Evolutionary conservation across 2,113 vertebrate species (phyloP).

Genomic region (Petaurus breviceps): DNA sequence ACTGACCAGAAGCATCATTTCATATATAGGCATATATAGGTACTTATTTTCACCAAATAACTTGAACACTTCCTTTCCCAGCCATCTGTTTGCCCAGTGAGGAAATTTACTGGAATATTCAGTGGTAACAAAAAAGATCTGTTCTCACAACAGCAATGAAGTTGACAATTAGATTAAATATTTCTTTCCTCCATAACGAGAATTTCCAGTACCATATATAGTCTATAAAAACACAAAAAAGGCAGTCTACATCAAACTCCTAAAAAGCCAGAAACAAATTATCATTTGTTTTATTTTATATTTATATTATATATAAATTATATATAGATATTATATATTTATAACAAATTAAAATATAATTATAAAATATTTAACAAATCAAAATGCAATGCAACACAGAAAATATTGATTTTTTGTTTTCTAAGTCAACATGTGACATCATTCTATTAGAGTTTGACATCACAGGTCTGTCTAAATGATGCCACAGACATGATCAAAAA

Average conservation of each 20-base stretch:
- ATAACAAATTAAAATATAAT: neutral
- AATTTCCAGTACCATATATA: neutral
- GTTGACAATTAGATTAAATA: neutral
- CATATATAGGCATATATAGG: neutral
- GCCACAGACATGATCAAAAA: neutral
- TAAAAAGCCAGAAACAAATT: neutral
- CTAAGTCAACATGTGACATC: neutral
- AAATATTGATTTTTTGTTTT: neutral
- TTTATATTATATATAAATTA: too few species aligned
- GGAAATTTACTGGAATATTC: neutral
- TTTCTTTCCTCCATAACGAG: neutral
- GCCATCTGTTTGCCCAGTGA: neutral
- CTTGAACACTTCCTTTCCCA: neutral
- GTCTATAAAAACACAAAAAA: neutral
- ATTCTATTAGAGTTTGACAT: neutral
- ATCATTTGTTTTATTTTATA: too few species aligned
- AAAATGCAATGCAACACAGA: neutral
- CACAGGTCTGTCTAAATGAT: neutral
- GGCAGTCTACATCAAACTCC: neutral
- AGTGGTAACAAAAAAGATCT: conserved; percentile 10
- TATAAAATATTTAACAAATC: neutral
- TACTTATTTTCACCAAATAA: conserved; percentile 11
- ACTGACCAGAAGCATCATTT: neutral
- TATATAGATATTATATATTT: too few species aligned
- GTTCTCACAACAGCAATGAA: neutral